Percentiles rank a stretch among this genome's conserved stretches.
Conservation (phyloP, 1,140 invertebrate species). For the Leptinotarsa texana region DNA sequence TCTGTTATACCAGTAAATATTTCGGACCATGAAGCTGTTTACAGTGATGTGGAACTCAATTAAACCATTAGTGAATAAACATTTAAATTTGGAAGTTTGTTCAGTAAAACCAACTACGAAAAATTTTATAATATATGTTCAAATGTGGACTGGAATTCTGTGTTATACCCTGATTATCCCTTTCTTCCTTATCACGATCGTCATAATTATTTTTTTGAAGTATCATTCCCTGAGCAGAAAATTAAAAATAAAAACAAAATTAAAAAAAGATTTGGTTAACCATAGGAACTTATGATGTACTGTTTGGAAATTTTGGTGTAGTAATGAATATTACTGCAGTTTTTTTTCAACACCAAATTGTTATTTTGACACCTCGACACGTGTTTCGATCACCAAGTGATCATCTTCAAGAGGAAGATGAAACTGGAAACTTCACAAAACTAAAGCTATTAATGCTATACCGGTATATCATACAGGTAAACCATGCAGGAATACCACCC, state of each 20-base stretch:
- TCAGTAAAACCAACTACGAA: neutral
- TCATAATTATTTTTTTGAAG: neutral
- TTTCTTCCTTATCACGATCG: neutral
- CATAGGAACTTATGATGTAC: too few species aligned
- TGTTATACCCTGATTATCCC: neutral
- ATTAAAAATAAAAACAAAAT: neutral
- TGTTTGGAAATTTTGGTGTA: too few species aligned
- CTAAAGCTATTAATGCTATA: too few species aligned
- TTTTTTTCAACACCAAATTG: too few species aligned
- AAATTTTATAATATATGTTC: neutral
- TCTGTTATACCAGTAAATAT: conserved; percentile 11
- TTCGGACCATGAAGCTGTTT: conserved; percentile 7
- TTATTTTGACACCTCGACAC: too few species aligned
- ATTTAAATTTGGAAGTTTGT: conserved; percentile 12
- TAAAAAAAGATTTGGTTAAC: neutral
- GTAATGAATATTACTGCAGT: too few species aligned
- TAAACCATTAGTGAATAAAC: neutral
- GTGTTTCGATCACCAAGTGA: too few species aligned
- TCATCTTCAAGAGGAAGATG: too few species aligned
- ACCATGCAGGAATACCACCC: too few species aligned
- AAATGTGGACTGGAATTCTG: neutral
- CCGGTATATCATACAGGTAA: too few species aligned
- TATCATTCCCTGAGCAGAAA: too few species aligned
- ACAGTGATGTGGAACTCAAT: neutral
- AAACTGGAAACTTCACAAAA: too few species aligned